Evolutionary conservation across 1,140 invertebrate genomes (phyloP).

Genomic region (Sycobia sp.): DNA sequence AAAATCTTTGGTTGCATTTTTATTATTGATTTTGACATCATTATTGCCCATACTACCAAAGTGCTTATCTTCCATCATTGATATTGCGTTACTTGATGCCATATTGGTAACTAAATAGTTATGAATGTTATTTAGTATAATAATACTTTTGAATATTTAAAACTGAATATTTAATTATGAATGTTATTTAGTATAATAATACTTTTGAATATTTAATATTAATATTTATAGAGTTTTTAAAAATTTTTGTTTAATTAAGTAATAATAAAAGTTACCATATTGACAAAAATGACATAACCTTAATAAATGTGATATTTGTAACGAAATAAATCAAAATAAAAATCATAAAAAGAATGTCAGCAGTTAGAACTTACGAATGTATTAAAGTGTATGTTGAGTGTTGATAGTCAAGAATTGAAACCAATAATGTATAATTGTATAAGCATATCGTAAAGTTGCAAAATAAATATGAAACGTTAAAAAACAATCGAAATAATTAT

Average conservation of each 20-base stretch:
- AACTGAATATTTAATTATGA: too few species aligned
- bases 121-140: not conserved
- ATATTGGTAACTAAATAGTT: not conserved
- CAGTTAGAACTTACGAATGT: too few species aligned
- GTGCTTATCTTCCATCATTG: not conserved
- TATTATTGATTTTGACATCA: not conserved
- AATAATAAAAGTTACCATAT: not conserved
- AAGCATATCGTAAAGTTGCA: too few species aligned
- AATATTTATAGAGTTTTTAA: not conserved
- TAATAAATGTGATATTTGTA: too few species aligned
- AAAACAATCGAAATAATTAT: too few species aligned
- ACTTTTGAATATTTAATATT: not conserved
- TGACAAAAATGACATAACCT: constrained; percentile 7
- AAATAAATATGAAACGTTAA: too few species aligned
- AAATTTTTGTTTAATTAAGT: not conserved
- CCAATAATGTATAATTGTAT: too few species aligned
- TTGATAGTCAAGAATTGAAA: too few species aligned
- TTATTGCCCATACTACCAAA: not conserved
- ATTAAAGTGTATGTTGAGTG: too few species aligned
- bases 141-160: too few species aligned
- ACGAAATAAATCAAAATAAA: too few species aligned
- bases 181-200: not conserved
- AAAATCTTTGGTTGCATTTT: constrained; percentile 5
- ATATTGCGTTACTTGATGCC: constrained; percentile 1
- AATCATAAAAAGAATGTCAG: too few species aligned